Base-by-base conservation (phyloP, 1,140 invertebrate species). In the Drosophila kurseongensis region DNA sequence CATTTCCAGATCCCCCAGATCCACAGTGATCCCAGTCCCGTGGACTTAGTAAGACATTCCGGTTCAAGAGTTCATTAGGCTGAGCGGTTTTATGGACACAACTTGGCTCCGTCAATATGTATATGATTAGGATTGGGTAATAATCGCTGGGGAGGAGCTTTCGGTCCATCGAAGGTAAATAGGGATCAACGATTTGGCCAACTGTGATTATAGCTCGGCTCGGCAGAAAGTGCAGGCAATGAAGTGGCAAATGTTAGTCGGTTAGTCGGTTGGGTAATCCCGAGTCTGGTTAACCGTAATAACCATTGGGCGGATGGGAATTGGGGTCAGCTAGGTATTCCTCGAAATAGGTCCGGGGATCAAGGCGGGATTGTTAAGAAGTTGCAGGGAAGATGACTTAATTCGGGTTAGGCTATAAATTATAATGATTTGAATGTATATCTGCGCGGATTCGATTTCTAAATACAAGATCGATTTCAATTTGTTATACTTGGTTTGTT, bases 21-120 rank as follows among this genome's bases (percentile, higher is more conserved):
- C 44, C 13, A 42, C 44, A 40, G 16, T 40, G n/a, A 63, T 29
- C 41, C 29, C 38, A 56, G 57, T 56, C 65, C 32, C 54, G 58
- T 45, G 27, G 54, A 40, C 40, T 48, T 45, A 23, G 56, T 45
- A 38, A 45, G 58, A 14, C 63, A 58, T 57, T 61, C 41, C 42
- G 63, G 81, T 78, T 86, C 82, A 86, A 78, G 68, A 81, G 82
- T 86, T 85, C 81, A 81, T 23, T 36, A 55, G 57, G 32, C 77
- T 48, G 56, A 50, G 38, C 55, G 48, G 27, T 35, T 73, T 44
- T 67, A 38, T 23, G 23, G 23, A 23, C 23, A 23, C 23, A 23
- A 23, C 23, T 36, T 12, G 59, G 14, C 32, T 41, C 35, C 23
- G 35, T 32, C 41, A 51, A 68, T 67, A 73, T 61, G 41, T 55